Evolutionary conservation across 2,888 invertebrate genomes (phyloP), one percentile per base, ranked within the genome.

Genomic region (Andrena praecox): DNA sequence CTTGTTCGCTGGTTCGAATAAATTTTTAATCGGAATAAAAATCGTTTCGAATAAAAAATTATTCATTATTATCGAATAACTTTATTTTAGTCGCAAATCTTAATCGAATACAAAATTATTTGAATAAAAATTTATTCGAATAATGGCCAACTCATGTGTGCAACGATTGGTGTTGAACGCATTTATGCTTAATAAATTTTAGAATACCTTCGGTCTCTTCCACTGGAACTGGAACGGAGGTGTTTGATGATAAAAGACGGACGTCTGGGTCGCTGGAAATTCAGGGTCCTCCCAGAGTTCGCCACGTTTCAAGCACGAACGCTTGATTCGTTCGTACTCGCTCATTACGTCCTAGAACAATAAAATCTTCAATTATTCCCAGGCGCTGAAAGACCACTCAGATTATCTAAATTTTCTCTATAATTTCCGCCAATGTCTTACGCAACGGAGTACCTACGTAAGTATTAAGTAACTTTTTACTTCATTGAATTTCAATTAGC

Each of bases 171-270:
- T 42, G 42, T 4, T 42, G 16, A 16, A 42, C 16, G 16, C 16
- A 16, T 42, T 54, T 54, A 20, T 8, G 20, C 1, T 54, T 16
- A 67, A 48, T 20, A 75, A 68, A 64, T 12, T 59, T 12, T 16
- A 2, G 29, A 24, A 94, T 95, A 97, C 97, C 95, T 96, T 97
- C 2, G 97, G 97, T 90, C 98, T 95, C 92, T 97, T 98, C 98
- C 98, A 98, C 81, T 97, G 96, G 92, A 98, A 98, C 91, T 97
- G 97, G 94, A 98, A 98, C 0, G 98, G 98, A n/a, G 98, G 98
- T 16, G 98, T 98, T 94, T 98, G 98, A 94, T 98, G 97, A 93
- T 98, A 98, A 94, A 98, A 98, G 7, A 98, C 98, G 1, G 98
- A 98, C 5, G 97, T 95, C 94, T 98, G 98, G 8, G 96, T 96